Evolutionary conservation across 2,888 invertebrate species (phyloP).

Genomic region (Torymus auratus): DNA sequence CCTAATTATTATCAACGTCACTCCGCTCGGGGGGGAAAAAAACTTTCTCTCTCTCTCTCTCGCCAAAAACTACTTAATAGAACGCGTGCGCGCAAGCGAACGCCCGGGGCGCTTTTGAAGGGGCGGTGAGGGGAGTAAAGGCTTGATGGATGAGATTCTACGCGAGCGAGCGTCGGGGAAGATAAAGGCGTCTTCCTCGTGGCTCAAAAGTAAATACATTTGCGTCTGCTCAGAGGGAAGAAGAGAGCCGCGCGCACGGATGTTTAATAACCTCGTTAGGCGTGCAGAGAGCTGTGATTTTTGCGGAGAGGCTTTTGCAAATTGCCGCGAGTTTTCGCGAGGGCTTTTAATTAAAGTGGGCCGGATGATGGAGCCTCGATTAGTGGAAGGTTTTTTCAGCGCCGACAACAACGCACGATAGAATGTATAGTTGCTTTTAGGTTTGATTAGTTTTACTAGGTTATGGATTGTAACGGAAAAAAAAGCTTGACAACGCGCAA

Average conservation of each 20-base stretch:
- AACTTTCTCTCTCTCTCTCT: too few species aligned
- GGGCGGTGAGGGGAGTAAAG: not conserved
- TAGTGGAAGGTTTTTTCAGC: too few species aligned
- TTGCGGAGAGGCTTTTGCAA: constrained; percentile 21
- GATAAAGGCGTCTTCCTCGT: constrained; percentile 48
- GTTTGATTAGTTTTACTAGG: too few species aligned
- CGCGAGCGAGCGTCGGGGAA: constrained; percentile 4
- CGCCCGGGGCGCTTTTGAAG: constrained; percentile 32
- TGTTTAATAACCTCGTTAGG: constrained; percentile 58
- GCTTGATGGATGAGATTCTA: constrained; percentile 54
- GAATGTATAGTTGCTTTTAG: too few species aligned
- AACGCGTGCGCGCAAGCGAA: not conserved
- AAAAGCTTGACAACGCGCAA: too few species aligned
- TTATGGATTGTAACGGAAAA: too few species aligned
- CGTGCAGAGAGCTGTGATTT: constrained; percentile 42
- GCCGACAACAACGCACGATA: too few species aligned
- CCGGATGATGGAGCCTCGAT: too few species aligned
- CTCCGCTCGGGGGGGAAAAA: too few species aligned
- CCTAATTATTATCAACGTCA: constrained; percentile 49
- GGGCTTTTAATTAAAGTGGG: not conserved
- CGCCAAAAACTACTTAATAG: not conserved
- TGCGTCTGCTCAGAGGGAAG: constrained; percentile 37
- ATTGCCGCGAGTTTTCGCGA: constrained; percentile 17
- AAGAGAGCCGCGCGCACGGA: constrained; percentile 12
- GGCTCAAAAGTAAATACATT: constrained; percentile 58